Conservation (phyloP, 2,113 vertebrate genomes). For the Corynorhinus townsendii region DNA sequence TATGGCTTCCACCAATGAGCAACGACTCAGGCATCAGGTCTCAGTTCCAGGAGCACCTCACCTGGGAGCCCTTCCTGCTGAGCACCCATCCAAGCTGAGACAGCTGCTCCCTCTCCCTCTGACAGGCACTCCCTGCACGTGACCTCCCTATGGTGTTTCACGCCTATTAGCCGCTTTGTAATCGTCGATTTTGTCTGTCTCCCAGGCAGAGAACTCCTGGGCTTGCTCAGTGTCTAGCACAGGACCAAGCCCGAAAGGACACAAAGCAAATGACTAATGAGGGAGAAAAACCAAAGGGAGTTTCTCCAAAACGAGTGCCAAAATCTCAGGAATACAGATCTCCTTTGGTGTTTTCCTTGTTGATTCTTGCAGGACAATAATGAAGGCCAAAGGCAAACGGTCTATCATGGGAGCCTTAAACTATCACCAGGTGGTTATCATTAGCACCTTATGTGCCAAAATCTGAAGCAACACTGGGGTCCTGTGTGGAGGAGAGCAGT, state of each 20-base stretch:
- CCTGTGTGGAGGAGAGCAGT: neutral
- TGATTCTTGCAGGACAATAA: neutral
- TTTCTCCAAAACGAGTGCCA: neutral
- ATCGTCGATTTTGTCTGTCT: neutral
- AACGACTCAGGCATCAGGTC: neutral
- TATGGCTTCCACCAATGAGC: neutral
- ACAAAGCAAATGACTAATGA: neutral
- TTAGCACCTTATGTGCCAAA: neutral
- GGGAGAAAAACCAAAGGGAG: neutral
- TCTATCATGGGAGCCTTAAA: neutral
- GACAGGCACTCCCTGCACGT: neutral
- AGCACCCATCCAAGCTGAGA: neutral
- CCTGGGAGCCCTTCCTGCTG: neutral
- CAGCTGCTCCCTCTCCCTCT: neutral
- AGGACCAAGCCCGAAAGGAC: neutral
- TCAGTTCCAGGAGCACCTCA: rapidly evolving
- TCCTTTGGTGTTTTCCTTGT: neutral
- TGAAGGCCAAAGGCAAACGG: neutral
- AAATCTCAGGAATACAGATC: neutral
- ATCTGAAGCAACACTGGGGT: neutral
- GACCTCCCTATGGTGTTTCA: neutral
- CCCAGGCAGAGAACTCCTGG: too few species aligned
- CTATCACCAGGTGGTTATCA: neutral
- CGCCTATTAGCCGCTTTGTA: neutral
- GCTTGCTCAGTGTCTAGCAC: neutral